Percentiles rank a stretch among this genome's conserved stretches.
These are phyloP conservation scores for Beris morrisii DNA, from an alignment of 2,888 invertebrate genomes.

Conservation along the genomic window DNA sequence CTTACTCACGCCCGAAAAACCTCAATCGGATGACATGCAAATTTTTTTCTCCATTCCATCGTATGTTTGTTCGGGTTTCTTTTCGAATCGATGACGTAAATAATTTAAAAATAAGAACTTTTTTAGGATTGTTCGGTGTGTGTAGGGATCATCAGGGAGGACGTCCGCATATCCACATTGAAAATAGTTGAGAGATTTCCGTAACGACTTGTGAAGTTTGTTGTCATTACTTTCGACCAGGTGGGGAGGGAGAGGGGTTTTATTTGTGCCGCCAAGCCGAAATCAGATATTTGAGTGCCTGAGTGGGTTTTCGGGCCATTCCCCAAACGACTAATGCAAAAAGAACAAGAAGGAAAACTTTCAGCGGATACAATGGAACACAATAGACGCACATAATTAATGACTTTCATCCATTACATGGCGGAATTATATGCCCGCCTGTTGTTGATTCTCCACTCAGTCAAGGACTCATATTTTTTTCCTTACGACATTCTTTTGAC, in stretches of 20 bases:
- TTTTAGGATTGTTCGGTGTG: too few species aligned
- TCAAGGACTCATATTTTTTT: constrained; percentile 27
- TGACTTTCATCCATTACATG: constrained; percentile 32
- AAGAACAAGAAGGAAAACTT: constrained; percentile 9
- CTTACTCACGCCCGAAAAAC: background rate
- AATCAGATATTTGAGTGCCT: constrained; percentile 18
- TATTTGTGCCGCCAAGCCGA: background rate
- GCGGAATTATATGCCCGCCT: constrained; percentile 28
- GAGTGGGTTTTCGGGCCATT: constrained; percentile 18
- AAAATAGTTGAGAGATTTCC: too few species aligned
- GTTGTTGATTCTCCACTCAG: constrained; percentile 30
- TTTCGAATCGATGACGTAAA: constrained; percentile 12
- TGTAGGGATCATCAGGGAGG: too few species aligned
- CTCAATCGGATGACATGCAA: constrained; percentile 19
- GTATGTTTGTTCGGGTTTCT: constrained; percentile 1
- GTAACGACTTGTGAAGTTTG: too few species aligned
- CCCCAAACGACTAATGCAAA: background rate
- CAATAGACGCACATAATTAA: constrained; percentile 31
- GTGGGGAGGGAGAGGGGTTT: too few species aligned
- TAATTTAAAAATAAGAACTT: background rate
- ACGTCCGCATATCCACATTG: too few species aligned
- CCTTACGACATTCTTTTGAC: constrained; percentile 1
- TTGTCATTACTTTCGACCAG: too few species aligned
- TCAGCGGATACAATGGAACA: constrained; percentile 21
- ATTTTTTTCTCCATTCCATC: constrained; percentile 3